phyloP scores from a whole-genome alignment of 2,797 vertebrate species.

The Phrynocephalus forsythii region DNA sequence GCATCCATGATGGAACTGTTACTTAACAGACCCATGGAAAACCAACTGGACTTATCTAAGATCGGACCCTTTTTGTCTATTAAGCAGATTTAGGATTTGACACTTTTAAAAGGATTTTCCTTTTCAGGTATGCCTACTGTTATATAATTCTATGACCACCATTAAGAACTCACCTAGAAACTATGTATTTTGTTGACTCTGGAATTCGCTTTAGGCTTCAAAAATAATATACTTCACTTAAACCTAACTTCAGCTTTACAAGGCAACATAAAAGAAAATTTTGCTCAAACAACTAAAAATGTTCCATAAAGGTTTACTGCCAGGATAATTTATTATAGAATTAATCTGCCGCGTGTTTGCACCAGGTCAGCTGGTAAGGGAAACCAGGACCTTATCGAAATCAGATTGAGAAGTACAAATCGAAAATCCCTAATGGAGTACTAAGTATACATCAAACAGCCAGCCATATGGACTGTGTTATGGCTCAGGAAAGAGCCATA shows the following conservation, averaged over 20 bases:
- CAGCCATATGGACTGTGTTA: conserved; percentile 84
- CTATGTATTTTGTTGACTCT: conserved; percentile 57
- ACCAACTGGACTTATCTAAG: conserved; percentile 53
- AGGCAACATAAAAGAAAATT: conserved; percentile 69
- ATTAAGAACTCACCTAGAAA: conserved; percentile 64
- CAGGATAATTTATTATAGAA: conserved; percentile 80
- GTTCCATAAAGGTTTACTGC: conserved; percentile 76
- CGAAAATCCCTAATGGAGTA: conserved; percentile 79
- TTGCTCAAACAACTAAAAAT: conserved; percentile 74
- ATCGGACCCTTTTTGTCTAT: conserved; percentile 13
- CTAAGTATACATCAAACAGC: conserved; percentile 84
- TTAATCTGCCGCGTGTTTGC: conserved; percentile 79
- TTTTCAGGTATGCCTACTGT: conserved; percentile 46
- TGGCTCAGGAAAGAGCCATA: conserved; percentile 70
- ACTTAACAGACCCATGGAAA: conserved; percentile 39
- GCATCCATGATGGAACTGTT: neutral
- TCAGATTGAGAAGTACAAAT: conserved; percentile 81
- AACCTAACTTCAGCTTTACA: conserved; percentile 75
- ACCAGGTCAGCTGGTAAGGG: conserved; percentile 73
- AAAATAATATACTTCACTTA: conserved; percentile 66
- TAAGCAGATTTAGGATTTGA: conserved; percentile 54
- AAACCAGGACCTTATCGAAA: conserved; percentile 79
- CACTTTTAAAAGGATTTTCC: conserved; percentile 56
- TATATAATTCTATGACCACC: conserved; percentile 67
- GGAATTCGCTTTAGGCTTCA: conserved; percentile 71